Base-by-base conservation (phyloP, 1,140 invertebrate species). In the Papilio dardanus region DNA sequence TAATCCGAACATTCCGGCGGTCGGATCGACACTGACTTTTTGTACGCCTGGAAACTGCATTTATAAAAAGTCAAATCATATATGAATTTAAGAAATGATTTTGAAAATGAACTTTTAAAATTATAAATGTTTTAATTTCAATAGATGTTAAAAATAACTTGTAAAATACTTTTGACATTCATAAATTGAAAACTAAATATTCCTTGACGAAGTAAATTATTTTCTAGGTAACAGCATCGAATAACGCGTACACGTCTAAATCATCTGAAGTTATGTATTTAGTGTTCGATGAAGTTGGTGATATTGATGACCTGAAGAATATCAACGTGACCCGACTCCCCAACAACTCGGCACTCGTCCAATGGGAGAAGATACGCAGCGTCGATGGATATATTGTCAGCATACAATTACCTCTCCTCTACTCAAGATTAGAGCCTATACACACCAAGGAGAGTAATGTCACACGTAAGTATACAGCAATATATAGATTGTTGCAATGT, bases 191-290 rank as follows among this genome's bases (percentile, higher is more conserved):
- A n/a, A n/a, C n/a, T n/a, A n/a, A n/a, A n/a, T n/a, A n/a, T n/a
- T n/a, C n/a, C n/a, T n/a, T n/a, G n/a, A n/a, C n/a, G n/a, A n/a
- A n/a, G n/a, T n/a, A n/a, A n/a, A 10, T 10, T 0, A 37, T 37
- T 37, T 37, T 86, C 5, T 83, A 96, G 95, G 94, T 97, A n/a
- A 92, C 95, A 0, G 96, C 96, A 2, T 94, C 94, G 62, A 97
- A 97, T 84, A 86, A 87, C 21, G 88, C 90, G 1, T 92, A 91
- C 79, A 93, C 94, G 42, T 97, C 96, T 0, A 85, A 90, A 4
- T 91, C 93, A 0, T 96, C 96, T 0, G 87, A 93, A 40, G 91
- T 95, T 12, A 90, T 88, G n/a, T 94, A 84, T 4, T 81, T 96
- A 6, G 89, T 86, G 1, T 96, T 96, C 81, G 96, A 96, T 77